phyloP scores from a whole-genome alignment of 2,113 vertebrate genomes.

The Podarcis raffonei region DNA sequence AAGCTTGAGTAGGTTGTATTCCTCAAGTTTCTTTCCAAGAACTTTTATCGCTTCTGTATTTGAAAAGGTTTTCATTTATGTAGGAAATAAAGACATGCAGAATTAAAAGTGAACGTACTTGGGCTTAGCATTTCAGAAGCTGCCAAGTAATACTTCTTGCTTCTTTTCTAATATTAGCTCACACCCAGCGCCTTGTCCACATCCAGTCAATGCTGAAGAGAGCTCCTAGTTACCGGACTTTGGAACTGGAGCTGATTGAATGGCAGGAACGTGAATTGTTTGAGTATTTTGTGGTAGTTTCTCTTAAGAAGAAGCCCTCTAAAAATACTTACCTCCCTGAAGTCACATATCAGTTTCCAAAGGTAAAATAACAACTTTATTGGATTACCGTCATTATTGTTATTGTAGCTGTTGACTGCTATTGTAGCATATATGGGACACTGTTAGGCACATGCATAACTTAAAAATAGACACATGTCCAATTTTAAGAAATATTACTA shows the following conservation, averaged over 20 bases:
- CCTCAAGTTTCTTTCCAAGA: not conserved
- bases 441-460: not conserved
- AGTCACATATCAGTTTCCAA: constrained; percentile 98
- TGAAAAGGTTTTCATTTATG: constrained; percentile 52
- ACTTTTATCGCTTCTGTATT: not conserved
- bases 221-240: constrained; percentile 93
- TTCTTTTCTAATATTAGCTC: constrained; percentile 76
- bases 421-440: not conserved
- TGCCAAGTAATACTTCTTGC: constrained; percentile 33
- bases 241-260: constrained; percentile 96
- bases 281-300: constrained; percentile 97
- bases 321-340: constrained; percentile 94
- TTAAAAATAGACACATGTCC: not conserved
- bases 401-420: not conserved
- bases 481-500: not conserved
- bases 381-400: not conserved
- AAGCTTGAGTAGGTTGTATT: not conserved
- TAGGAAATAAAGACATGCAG: constrained; percentile 26
- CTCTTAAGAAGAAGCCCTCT: constrained; percentile 94
- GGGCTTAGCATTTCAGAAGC: not conserved
- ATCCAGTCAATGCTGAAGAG: constrained; percentile 94
- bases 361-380: constrained; percentile 78
- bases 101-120: constrained; percentile 24
- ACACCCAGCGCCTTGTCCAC: constrained; percentile 93
- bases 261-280: constrained; percentile 99